Conservation (phyloP, 2,113 vertebrate species). For the Xiphias gladius region DNA sequence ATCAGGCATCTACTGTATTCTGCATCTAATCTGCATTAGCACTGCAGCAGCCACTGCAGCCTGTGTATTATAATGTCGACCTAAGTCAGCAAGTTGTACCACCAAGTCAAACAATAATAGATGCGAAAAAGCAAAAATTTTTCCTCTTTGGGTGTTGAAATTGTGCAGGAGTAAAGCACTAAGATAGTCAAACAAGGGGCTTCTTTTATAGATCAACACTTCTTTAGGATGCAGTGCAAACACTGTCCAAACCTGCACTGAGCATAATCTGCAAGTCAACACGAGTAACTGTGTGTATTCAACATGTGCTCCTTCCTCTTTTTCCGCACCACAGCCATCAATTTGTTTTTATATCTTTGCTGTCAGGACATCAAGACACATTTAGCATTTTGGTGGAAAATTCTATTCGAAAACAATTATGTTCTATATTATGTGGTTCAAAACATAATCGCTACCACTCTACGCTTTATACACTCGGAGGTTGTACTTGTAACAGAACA, state of each 20-base stretch:
- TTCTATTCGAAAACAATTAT: slow-evolving; percentile 64
- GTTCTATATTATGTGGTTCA: slow-evolving; percentile 32
- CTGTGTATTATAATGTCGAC: slow-evolving; percentile 9
- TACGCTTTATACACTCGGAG: neutral
- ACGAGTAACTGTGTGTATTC: slow-evolving; percentile 9
- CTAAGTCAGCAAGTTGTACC: slow-evolving; percentile 12
- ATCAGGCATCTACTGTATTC: slow-evolving; percentile 2
- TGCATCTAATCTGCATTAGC: slow-evolving; percentile 44
- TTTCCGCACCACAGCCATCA: slow-evolving; percentile 21
- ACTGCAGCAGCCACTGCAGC: slow-evolving; percentile 23
- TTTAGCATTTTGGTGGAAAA: slow-evolving; percentile 40
- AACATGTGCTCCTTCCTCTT: neutral
- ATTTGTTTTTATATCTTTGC: slow-evolving; percentile 40
- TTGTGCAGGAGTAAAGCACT: neutral
- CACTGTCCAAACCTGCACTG: neutral
- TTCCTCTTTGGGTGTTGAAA: neutral
- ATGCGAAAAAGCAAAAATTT: slow-evolving; percentile 6
- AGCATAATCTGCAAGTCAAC: slow-evolving; percentile 3
- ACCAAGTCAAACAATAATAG: neutral
- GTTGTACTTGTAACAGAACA: slow-evolving; percentile 22
- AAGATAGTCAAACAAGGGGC: neutral
- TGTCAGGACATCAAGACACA: slow-evolving; percentile 50
- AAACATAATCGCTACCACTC: slow-evolving; percentile 41
- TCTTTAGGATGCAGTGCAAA: neutral
- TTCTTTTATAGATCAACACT: neutral